These are phyloP conservation scores for Caenorhabditis doughertyi DNA, from an alignment of 2,888 invertebrate genomes.

Conservation along the genomic window DNA sequence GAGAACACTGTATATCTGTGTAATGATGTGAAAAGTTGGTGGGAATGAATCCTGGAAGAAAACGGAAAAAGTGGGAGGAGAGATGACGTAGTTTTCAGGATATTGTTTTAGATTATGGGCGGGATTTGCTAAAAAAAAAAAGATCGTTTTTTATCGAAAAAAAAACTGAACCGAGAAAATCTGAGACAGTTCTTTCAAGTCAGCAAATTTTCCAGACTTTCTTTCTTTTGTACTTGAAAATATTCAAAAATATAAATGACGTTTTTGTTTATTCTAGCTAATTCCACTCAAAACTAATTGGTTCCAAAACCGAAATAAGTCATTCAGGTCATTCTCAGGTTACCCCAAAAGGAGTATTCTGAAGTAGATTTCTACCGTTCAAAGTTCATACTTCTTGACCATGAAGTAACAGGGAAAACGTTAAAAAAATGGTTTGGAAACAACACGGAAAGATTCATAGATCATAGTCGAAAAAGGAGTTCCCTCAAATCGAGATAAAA, in stretches of 20 bases:
- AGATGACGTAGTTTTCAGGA: constrained; percentile 33
- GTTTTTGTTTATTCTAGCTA: not conserved
- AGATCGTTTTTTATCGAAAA: not conserved
- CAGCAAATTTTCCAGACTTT: not conserved
- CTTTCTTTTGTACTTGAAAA: not conserved
- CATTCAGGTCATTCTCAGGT: constrained; percentile 33
- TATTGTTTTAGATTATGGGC: not conserved
- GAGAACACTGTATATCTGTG: constrained; percentile 38
- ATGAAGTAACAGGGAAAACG: constrained; percentile 4
- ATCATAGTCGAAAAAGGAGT: constrained; percentile 22
- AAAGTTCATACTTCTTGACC: constrained; percentile 33
- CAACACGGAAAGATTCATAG: constrained; percentile 31
- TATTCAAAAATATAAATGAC: not conserved
- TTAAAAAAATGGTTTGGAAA: constrained; percentile 11
- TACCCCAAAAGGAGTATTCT: constrained; percentile 19
- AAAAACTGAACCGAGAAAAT: not conserved
- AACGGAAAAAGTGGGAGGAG: not conserved
- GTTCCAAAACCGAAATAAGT: constrained; percentile 6
- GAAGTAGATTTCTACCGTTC: not conserved
- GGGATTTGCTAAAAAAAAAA: not conserved
- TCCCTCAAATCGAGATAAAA: constrained; percentile 40
- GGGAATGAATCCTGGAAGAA: not conserved
- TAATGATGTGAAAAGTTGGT: constrained; percentile 37
- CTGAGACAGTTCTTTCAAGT: not conserved
- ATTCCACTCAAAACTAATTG: not conserved